Evolutionary conservation across 92 coral and sea anemone genomes (phyloP), one percentile per base, ranked within the genome.

Genomic region (Umimayanthus chanpuru): DNA sequence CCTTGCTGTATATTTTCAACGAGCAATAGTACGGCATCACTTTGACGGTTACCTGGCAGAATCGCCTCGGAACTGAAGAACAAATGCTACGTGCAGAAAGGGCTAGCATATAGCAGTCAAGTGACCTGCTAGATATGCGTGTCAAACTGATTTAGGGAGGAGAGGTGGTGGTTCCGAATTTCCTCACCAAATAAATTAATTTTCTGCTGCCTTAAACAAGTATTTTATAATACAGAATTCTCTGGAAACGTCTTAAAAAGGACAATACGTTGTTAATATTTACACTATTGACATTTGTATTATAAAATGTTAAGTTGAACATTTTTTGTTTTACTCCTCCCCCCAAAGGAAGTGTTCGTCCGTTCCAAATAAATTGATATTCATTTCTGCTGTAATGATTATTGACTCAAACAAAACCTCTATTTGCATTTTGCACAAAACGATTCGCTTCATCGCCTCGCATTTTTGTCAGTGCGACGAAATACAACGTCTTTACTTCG

Each of bases 401-500:
- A 70, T 81, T 39, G 73, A 71, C 61, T 83, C 77, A 71, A 70
- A 70, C 77, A 41, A 83, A 82, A 83, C 67, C 86, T 28, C 29
- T 64, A 83, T 83, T 83, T 83, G 87, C 87, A 83, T 83, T 83
- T 83, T 83, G 53, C 73, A 81, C 75, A 81, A 81, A 78, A 81
- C 58, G 74, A 36, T 83, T 83, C 87, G 87, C 87, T 83, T 83
- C 77, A 71, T 67, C 87, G 87, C 43, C 71, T 83, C 78, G 47
- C 76, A 44, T 29, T 70, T 83, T 50, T 53, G 20, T 25, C 40
- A 44, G 14, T 15, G 50, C 12, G 5, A 29, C 8, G 36, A 32
- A 8, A 70, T 14, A 20, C 44, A 73, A 15, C 39, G 21, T 30
- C 40, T 30, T 73, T 73, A 73, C 21, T 75, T 75, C 28, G 64